These are phyloP conservation scores for Megaceryle alcyon DNA, from an alignment of 2,797 vertebrate genomes.

Conservation along the genomic window DNA sequence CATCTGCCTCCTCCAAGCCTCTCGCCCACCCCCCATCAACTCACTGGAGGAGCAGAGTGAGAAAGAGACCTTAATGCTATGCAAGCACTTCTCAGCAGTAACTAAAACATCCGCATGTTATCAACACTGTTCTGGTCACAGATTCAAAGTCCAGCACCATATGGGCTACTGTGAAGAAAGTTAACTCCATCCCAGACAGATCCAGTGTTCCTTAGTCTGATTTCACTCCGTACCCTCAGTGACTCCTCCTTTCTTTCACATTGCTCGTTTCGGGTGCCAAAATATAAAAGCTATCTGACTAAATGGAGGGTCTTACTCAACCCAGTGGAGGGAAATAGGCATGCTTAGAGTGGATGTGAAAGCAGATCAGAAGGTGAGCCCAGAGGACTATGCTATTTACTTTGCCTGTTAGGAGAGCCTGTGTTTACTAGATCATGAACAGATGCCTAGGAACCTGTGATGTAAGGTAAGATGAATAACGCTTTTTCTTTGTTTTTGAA, in stretches of 20 bases:
- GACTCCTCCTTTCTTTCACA: neutral
- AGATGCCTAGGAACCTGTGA: neutral
- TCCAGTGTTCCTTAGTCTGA: neutral
- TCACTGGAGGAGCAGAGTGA: accelerated
- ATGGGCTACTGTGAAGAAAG: neutral
- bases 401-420: neutral
- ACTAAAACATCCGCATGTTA: neutral
- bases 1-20: neutral
- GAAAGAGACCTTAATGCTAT: neutral
- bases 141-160: neutral
- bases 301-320: neutral
- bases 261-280: neutral
- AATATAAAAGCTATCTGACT: neutral
- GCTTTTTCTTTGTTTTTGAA: neutral
- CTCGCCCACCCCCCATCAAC: accelerated
- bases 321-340: neutral
- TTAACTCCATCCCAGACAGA: neutral
- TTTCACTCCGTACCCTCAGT: neutral
- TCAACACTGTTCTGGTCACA: neutral
- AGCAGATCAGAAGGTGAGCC: neutral
- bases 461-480: neutral
- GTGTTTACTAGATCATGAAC: neutral
- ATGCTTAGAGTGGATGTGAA: neutral
- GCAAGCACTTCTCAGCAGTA: no score
- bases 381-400: neutral